These are phyloP conservation scores for Drosophila arawakana DNA, from an alignment of 1,140 invertebrate species.

Conservation along the genomic window DNA sequence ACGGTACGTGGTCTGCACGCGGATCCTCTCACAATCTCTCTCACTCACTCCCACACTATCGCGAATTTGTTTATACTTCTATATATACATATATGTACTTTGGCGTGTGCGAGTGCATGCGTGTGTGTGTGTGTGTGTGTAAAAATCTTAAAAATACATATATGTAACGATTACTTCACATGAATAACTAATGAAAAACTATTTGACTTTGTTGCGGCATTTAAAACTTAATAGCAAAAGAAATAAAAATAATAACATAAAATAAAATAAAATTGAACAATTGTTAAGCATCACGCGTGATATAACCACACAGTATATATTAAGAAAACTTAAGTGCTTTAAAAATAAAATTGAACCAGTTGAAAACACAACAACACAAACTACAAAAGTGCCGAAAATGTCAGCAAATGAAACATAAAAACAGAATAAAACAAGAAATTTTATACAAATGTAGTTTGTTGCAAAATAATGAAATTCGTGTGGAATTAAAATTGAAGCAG, in stretches of 20 bases:
- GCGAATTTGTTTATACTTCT: conserved; percentile 74
- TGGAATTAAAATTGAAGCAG: conserved; percentile 25
- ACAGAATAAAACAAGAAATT: conserved; percentile 24
- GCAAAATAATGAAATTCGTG: conserved; percentile 26
- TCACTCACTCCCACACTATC: conserved; percentile 37
- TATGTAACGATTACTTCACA: conserved; percentile 37
- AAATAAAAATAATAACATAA: conserved; percentile 14
- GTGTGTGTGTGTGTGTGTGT: conserved; percentile 42
- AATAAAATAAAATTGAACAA: conserved; percentile 38
- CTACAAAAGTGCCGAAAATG: conserved; percentile 66
- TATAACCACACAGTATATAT: conserved; percentile 62
- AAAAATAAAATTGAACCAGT: conserved; percentile 74
- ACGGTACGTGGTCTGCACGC: conserved; percentile 60
- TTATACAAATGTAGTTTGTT: conserved; percentile 35
- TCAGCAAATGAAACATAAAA: conserved; percentile 29
- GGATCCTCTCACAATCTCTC: conserved; percentile 18
- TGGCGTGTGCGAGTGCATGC: conserved; percentile 6
- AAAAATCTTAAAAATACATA: conserved; percentile 40
- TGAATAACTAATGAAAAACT: conserved; percentile 33
- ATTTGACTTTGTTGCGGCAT: conserved; percentile 15
- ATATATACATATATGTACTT: conserved; percentile 14
- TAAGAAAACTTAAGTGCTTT: conserved; percentile 76
- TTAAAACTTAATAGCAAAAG: conserved; percentile 17
- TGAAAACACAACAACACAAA: conserved; percentile 33
- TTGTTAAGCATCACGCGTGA: conserved; percentile 59